Percentiles rank a stretch among this genome's conserved stretches.
Conservation (phyloP, 2,113 vertebrate genomes). For the Otis tarda region DNA sequence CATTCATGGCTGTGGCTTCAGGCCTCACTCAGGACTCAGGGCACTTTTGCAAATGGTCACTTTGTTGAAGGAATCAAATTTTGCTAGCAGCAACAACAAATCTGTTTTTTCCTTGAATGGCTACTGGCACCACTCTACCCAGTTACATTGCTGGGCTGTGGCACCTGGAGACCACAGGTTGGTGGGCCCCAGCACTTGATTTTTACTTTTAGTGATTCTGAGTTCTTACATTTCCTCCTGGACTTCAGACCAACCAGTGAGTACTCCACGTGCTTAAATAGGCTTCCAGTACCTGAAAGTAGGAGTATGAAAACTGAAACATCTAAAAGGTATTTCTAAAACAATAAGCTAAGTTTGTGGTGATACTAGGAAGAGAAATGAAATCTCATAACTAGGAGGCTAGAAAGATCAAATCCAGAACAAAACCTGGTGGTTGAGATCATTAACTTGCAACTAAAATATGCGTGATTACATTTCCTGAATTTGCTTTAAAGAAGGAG, state of each 20-base stretch:
- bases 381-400: not conserved
- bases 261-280: not conserved
- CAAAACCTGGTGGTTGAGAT: not conserved
- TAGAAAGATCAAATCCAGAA: not conserved
- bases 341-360: not conserved
- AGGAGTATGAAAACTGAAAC: not conserved
- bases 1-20: not conserved
- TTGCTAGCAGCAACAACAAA: not conserved
- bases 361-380: not conserved
- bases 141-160: not conserved
- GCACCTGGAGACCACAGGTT: not conserved
- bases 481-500: not conserved
- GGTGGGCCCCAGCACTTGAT: not conserved
- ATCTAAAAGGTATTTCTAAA: not conserved
- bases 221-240: not conserved
- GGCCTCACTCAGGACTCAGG: not conserved
- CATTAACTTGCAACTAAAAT: not conserved
- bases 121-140: not conserved
- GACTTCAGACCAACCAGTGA: not conserved
- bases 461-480: not conserved
- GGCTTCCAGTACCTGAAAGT: not conserved
- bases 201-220: not conserved
- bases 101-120: not conserved
- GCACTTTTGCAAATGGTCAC: not conserved
- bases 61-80: not conserved